Conservation (phyloP, 2,113 vertebrate genomes). For the Capricornis sumatraensis region DNA sequence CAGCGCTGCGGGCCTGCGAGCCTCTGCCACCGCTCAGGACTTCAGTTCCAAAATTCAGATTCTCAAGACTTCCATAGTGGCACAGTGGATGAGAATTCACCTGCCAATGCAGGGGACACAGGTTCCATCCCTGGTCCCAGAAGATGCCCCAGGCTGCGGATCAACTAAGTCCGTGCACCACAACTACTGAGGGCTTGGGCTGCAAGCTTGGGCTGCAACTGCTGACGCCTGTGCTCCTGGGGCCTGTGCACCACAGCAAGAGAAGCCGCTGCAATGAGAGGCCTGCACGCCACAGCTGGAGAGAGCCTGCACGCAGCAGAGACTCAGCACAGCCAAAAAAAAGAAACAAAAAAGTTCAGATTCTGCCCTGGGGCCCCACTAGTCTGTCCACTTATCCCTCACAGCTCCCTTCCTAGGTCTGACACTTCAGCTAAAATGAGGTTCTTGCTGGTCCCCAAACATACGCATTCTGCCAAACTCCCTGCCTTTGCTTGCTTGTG, state of each 20-base stretch:
- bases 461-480: background rate
- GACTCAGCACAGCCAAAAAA: background rate
- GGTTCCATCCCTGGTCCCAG: background rate
- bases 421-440: background rate
- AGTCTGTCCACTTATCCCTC: fast-evolving
- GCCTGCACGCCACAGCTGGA: background rate
- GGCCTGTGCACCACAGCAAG: background rate
- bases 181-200: background rate
- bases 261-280: background rate
- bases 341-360: background rate
- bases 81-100: background rate
- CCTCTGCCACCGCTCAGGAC: fast-evolving
- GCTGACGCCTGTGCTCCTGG: background rate
- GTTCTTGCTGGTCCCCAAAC: background rate
- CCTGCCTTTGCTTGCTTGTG: background rate
- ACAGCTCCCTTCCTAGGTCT: background rate
- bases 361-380: background rate
- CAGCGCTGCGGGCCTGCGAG: background rate
- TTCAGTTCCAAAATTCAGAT: background rate
- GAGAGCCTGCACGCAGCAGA: background rate
- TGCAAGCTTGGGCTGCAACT: background rate
- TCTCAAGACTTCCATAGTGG: background rate
- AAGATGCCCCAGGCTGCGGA: background rate
- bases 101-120: background rate
- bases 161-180: background rate